Evolutionary conservation across 2,888 invertebrate genomes (phyloP).

Genomic region (Altica lythri): DNA sequence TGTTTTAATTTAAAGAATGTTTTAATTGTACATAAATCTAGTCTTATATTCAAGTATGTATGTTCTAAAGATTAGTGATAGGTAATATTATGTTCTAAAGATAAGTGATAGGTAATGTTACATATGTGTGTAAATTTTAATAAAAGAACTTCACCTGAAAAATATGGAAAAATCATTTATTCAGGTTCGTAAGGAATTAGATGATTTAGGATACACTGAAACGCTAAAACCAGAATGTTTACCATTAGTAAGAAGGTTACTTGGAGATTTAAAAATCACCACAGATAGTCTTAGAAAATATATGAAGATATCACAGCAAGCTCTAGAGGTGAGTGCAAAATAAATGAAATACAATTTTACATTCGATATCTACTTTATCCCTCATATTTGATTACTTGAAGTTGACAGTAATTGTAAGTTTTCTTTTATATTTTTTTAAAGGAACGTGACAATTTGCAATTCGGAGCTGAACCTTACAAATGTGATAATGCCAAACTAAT

Average conservation of each 20-base stretch:
- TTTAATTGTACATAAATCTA: not conserved
- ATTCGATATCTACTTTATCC: conserved; percentile 3
- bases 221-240: conserved; percentile 75
- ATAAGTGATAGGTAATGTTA: too few relatives aligned
- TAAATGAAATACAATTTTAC: not conserved
- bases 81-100: too few relatives aligned
- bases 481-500: conserved; percentile 78
- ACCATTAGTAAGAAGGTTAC: conserved; percentile 77
- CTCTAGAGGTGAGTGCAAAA: conserved; percentile 63
- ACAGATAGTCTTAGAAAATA: conserved; percentile 86
- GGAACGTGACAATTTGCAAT: conserved; percentile 72
- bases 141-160: conserved; percentile 10
- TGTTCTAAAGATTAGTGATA: not conserved
- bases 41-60: not conserved
- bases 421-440: conserved; percentile 50
- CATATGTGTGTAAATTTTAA: too few relatives aligned
- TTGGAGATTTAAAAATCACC: conserved; percentile 83
- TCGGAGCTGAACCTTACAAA: conserved; percentile 78
- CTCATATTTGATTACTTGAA: conserved; percentile 7
- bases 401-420: conserved; percentile 2
- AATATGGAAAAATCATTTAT: conserved; percentile 51
- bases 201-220: conserved; percentile 82
- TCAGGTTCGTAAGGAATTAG: conserved; percentile 68
- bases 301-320: conserved; percentile 74
- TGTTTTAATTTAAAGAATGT: not conserved